Percentiles rank a stretch among this genome's conserved stretches.
These are phyloP conservation scores for Campylomormyrus tamandua DNA, from an alignment of 2,113 vertebrate genomes.

Conservation along the genomic window DNA sequence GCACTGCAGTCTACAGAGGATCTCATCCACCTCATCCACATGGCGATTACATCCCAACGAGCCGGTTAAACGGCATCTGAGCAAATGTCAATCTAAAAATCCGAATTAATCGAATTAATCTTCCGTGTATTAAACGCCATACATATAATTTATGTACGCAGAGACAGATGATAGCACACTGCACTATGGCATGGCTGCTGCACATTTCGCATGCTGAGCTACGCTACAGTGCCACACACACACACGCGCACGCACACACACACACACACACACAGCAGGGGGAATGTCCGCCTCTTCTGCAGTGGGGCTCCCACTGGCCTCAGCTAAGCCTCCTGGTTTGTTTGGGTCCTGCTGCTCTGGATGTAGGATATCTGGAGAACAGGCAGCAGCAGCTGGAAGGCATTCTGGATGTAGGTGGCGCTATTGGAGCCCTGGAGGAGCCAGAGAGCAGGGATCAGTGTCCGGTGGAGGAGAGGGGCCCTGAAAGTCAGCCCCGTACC, in stretches of 20 bases:
- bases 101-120: not conserved
- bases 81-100: not conserved
- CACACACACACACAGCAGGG: not conserved
- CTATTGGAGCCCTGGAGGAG: constrained; percentile 79
- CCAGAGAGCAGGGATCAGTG: not conserved
- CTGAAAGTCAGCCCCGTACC: not conserved
- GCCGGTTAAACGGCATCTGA: not conserved
- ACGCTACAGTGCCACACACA: not conserved
- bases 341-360: constrained; percentile 55
- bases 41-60: not conserved
- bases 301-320: not conserved
- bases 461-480: not conserved
- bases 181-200: not conserved
- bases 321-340: constrained; percentile 31
- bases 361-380: constrained; percentile 84
- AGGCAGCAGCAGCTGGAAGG: constrained; percentile 87
- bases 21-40: not conserved
- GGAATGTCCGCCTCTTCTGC: not conserved
- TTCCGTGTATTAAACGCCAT: not conserved
- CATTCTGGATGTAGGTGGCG: constrained; percentile 80
- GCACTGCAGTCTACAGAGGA: not conserved
- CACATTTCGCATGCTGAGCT: not conserved
- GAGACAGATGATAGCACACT: not conserved
- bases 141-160: constrained; percentile 18
- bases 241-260: not conserved